Evolutionary conservation across 2,888 invertebrate species (phyloP), one percentile per base, ranked within the genome.

Genomic region (Hetaerina titia): DNA sequence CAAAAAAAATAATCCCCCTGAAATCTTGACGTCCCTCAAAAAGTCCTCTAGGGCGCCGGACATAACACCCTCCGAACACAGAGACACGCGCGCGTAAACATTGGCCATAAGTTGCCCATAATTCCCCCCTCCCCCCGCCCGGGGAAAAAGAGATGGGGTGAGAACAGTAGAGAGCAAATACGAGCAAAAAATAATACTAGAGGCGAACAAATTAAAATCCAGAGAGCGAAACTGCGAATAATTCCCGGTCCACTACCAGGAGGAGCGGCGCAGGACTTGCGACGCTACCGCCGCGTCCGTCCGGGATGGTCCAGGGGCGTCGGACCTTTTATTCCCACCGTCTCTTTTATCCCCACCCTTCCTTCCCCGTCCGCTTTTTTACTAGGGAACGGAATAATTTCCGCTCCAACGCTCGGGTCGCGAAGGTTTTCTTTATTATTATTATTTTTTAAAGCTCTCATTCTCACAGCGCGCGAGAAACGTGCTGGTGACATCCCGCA

Each of bases 351-450:
- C 64, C 90, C n/a, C 19, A 19, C 11, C 90, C n/a, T 90, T 90
- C 64, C 64, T 31, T 74, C 74, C n/a, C 25, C 13, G 60, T 5
- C 45, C 22, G 5, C 56, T 92, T 74, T 69, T n/a, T 15, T 92
- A 64, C 15, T 45, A 63, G 64, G n/a, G 56, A 92, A 92, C 69
- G 92, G 92, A 92, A 92, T 92, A 56, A 92, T 92, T 92, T 92
- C 92, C 92, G 69, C 92, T 45, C 92, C 56, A 69, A 74, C 56
- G 92, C 92, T n/a, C 74, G 69, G 63, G 90, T 64, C 90, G 45
- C 81, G 8, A 64, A 92, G 92, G 22, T 64, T 64, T 63, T 64
- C 22, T 45, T 45, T 64, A 63, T 64, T 63, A 60, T 89, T 56
- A 89, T 56, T 58, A 17, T 22, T 88, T 89, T 58, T n/a, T 58